Base-by-base conservation (phyloP, 2,113 vertebrate species). In the Vanacampus margaritifer region DNA sequence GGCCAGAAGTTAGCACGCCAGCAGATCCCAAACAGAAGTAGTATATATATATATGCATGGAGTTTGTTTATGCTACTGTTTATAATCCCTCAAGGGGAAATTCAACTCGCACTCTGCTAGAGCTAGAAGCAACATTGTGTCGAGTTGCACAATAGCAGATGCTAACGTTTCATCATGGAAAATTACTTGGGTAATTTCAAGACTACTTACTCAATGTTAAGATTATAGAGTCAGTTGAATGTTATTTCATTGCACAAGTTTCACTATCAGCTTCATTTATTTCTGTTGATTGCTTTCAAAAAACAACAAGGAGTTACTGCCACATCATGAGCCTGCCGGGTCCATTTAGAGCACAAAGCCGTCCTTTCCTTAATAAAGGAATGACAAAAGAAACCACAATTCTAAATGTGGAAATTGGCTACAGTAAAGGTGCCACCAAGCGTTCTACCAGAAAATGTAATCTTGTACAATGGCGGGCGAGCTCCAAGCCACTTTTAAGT, bases 401-500 rank as follows among this genome's bases (percentile, higher is more conserved):
- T 35, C 24, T n/a, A 61, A 58, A 6, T 26, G 24, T 19, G 5
- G 1, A 3, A 5, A n/a, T 8, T 12, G 1, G 3, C 13, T 23
- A 3, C 35, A 9, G 39, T 14, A 11, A 26, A 68, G 4, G 9
- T 11, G 26, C 26, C 26, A 45, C 46, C 6, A 28, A 64, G 28
- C 13, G 3, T 28, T 66, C 32, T 39, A 21, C 1, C 21, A 39
- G 16, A 74, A 51, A 62, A 61, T 6, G 19, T 24, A 41, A 62
- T 6, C n/a, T 8, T 60, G 35, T 10, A 67, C n/a, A 39, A 69
- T 21, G 28, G 32, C 67, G 62, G 28, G 48, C 5, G 1, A 54
- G 24, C 46, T 73, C 67, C 37, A 72, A 70, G 74, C 0, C 35
- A 53, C 65, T 76, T 78, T 66, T 46, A 64, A 65, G 78, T 70